A percentile compares a stretch with the other conserved stretches of the same genome.
Evolutionary conservation across 2,113 vertebrate species (phyloP).

Genomic region (Rynchops niger): DNA sequence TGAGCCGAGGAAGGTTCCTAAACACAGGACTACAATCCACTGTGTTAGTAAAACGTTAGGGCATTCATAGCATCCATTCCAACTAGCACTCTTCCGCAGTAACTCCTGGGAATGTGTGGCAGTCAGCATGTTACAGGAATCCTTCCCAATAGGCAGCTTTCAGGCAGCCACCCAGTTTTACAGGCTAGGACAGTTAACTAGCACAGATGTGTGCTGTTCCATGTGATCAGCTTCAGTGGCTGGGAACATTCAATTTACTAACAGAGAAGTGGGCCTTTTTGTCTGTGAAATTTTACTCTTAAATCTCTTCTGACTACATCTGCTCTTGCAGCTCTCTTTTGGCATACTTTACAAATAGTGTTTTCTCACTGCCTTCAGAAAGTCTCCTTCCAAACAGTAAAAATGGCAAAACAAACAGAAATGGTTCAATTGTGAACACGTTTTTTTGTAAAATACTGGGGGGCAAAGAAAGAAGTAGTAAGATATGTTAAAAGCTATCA

Average conservation of each 20-base stretch:
- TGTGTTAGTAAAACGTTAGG: neutral
- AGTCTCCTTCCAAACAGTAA: neutral
- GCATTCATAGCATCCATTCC: neutral
- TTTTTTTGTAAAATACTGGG: neutral
- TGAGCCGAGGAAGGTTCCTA: neutral
- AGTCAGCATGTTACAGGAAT: conserved; percentile 33
- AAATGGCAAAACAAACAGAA: neutral
- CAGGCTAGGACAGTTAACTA: neutral
- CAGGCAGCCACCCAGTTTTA: conserved; percentile 17
- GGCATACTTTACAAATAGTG: neutral
- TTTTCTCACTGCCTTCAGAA: neutral
- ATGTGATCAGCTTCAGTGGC: neutral
- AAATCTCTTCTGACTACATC: neutral
- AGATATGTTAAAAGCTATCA: neutral
- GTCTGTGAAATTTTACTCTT: neutral
- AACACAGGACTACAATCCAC: neutral
- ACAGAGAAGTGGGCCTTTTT: neutral
- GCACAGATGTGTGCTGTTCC: neutral
- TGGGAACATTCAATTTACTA: neutral
- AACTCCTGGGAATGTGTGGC: conserved; percentile 29
- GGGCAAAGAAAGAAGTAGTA: neutral
- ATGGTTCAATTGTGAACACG: neutral
- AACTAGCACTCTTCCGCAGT: neutral
- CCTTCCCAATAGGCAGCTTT: conserved; percentile 12
- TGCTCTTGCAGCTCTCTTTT: neutral